Evolutionary conservation across 1,140 invertebrate genomes (phyloP).

Genomic region (Sinella curviseta): DNA sequence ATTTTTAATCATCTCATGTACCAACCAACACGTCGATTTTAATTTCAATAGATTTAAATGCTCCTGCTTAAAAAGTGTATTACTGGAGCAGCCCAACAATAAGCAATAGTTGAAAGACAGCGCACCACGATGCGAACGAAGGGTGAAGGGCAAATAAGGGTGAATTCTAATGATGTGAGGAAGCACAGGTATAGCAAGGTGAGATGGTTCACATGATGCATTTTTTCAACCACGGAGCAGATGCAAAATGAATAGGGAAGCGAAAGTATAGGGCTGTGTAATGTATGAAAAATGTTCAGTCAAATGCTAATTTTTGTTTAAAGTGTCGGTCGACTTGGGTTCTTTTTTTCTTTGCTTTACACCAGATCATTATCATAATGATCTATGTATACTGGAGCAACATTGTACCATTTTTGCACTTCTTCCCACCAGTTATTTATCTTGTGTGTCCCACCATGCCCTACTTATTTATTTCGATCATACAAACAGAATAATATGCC

Average conservation of each 20-base stretch:
- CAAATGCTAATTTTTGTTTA: conserved; percentile 10
- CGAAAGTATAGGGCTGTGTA: too few relatives aligned
- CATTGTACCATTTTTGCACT: not conserved
- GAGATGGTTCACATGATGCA: conserved; percentile 13
- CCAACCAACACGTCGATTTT: not conserved
- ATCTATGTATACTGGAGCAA: not conserved
- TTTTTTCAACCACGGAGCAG: not conserved
- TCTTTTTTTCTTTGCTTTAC: not conserved
- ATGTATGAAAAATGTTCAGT: conserved; percentile 1
- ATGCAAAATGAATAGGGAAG: not conserved
- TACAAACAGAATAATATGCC: too few relatives aligned
- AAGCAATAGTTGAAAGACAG: not conserved
- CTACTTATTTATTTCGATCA: conserved; percentile 12
- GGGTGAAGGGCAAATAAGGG: not conserved
- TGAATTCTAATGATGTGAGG: conserved; percentile 1
- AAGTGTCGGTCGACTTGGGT: not conserved
- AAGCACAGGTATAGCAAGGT: conserved; percentile 15
- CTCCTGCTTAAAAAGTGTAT: not conserved
- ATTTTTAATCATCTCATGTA: not conserved
- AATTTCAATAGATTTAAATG: conserved; percentile 15
- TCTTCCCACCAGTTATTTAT: not conserved
- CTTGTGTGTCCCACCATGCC: not conserved
- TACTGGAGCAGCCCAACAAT: not conserved
- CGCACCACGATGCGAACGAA: not conserved
- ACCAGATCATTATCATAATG: not conserved